Evolutionary conservation across 2,797 vertebrate genomes (phyloP), one percentile per base, ranked within the genome.

Genomic region (Craterocephalus amniculus): DNA sequence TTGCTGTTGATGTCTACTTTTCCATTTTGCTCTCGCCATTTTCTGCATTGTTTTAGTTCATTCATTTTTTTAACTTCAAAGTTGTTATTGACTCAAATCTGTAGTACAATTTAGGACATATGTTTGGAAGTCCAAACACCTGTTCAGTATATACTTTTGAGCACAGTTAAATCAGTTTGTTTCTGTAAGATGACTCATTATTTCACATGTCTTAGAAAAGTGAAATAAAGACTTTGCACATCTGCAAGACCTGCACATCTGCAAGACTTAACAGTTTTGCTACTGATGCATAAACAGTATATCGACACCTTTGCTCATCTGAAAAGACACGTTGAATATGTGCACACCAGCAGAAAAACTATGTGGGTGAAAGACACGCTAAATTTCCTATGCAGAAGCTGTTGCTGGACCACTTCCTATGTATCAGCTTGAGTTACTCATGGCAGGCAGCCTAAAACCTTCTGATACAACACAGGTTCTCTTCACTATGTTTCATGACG

Each of bases 331-430:
- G 6, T 7, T 0, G 1, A 57, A 55, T 51, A 58, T n/a, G 24
- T 20, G 4, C 1, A 61, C 36, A 58, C n/a, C 34, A 52, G 62
- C 38, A 71, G 12, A 57, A 68, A 70, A 56, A 72, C 0, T 3
- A 58, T 9, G 74, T 76, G 67, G 77, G 81, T 40, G 78, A 38
- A 10, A 65, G 45, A 20, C 31, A 38, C 18, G 0, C 20, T 68
- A 27, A 22, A 38, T 66, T 78, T 81, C 58, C 60, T 52, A 34
- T 71, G 43, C 67, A 49, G 8, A 2, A 8, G 8, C 56, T 75
- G 67, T 61, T 65, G 67, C 58, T 65, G 32, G 68, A 63, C 79
- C 83, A 82, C 85, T 78, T 84, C 74, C 68, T 8, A 58, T 72
- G 31, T 72, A 22, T 76, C 65, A 63, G 4, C 22, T 1, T 34